phyloP scores from a whole-genome alignment of 2,888 invertebrate genomes.

The Chloromyia formosa region DNA sequence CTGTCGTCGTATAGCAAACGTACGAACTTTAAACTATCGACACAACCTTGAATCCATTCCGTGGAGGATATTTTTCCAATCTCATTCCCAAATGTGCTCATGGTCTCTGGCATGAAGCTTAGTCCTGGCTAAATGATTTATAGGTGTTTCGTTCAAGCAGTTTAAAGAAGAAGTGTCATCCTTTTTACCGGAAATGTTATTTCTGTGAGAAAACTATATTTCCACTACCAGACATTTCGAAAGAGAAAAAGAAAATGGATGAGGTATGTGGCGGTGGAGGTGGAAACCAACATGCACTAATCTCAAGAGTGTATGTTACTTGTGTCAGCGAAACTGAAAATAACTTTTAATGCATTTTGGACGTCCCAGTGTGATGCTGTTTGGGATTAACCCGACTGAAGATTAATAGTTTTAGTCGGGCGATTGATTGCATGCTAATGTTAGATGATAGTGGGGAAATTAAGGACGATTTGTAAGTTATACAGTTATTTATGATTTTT shows the following conservation, averaged over 20 bases:
- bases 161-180: conserved; percentile 25
- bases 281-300: not conserved
- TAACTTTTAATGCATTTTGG: too few relatives aligned
- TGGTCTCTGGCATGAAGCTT: not conserved
- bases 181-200: conserved; percentile 13
- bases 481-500: too few relatives aligned
- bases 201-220: not conserved
- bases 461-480: too few relatives aligned
- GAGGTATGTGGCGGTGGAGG: not conserved
- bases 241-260: conserved; percentile 10
- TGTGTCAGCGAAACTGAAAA: too few relatives aligned
- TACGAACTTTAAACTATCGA: not conserved
- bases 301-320: too few relatives aligned
- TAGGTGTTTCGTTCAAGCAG: conserved; percentile 6
- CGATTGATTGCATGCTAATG: too few relatives aligned
- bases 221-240: not conserved
- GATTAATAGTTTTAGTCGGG: too few relatives aligned
- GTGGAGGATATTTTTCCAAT: not conserved
- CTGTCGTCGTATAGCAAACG: not conserved
- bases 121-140: conserved; percentile 25
- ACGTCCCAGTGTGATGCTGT: too few relatives aligned
- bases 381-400: too few relatives aligned
- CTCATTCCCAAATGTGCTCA: not conserved
- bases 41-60: conserved; percentile 1
- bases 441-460: too few relatives aligned